phyloP scores from a whole-genome alignment of 2,888 invertebrate genomes.

The Actias luna region DNA sequence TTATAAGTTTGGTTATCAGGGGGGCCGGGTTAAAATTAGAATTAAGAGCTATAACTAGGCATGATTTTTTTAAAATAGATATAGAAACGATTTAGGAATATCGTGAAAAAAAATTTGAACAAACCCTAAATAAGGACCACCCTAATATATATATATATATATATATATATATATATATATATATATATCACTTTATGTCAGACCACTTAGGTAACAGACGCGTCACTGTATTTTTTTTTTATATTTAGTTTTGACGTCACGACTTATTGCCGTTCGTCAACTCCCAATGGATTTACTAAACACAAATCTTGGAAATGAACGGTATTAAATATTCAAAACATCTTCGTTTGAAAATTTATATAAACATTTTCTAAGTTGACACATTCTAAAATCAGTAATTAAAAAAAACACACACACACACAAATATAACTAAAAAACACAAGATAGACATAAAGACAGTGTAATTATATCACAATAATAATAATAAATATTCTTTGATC shows the following conservation, averaged over 20 bases:
- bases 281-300: not conserved
- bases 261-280: not conserved
- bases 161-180: not conserved
- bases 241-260: not conserved
- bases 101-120: no score
- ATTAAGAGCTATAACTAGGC: no score
- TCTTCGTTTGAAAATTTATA: not conserved
- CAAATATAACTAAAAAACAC: no score
- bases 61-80: no score
- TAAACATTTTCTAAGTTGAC: not conserved
- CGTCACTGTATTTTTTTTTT: not conserved
- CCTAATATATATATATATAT: not conserved
- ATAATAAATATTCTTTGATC: no score
- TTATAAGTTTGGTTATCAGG: no score
- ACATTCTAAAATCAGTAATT: not conserved
- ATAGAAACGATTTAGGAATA: no score
- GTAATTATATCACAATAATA: not conserved
- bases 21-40: no score
- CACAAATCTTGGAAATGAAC: not conserved
- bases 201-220: not conserved
- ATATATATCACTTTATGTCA: not conserved
- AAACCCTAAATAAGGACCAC: not conserved
- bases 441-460: not conserved
- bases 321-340: not conserved
- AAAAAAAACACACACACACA: no score